These are phyloP conservation scores for Brachypteracias leptosomus DNA, from an alignment of 2,113 vertebrate species.

Conservation along the genomic window DNA sequence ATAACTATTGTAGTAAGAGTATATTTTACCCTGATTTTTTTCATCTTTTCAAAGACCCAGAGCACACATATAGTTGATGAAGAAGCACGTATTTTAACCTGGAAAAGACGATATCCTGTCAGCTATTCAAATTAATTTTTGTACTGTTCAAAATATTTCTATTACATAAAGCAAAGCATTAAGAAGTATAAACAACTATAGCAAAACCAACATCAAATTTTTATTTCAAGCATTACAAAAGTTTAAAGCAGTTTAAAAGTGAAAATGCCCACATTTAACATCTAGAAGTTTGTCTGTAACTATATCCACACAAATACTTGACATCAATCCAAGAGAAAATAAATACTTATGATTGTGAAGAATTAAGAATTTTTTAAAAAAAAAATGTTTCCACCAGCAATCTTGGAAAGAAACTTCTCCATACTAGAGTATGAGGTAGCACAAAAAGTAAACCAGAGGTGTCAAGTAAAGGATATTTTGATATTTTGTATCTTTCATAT, in stretches of 20 bases:
- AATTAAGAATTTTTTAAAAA: neutral
- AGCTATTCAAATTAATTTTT: neutral
- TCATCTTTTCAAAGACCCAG: neutral
- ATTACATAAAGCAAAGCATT: neutral
- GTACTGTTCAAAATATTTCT: neutral
- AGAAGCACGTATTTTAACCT: neutral
- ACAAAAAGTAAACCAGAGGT: neutral
- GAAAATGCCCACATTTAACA: neutral
- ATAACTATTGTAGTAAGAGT: neutral
- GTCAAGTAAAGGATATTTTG: neutral
- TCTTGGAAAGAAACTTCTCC: neutral
- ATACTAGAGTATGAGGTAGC: neutral
- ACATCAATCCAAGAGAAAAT: neutral
- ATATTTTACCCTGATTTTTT: neutral
- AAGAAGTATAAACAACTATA: neutral
- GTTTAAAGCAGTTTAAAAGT: neutral
- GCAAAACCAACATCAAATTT: neutral
- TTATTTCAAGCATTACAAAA: conserved; percentile 41
- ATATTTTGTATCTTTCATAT: neutral
- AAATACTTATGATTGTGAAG: neutral
- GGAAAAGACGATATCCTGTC: neutral
- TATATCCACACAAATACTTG: neutral
- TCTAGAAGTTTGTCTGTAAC: neutral
- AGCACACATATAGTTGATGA: neutral
- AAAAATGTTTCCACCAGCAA: neutral